Percentiles rank a stretch among this genome's conserved stretches.
These are phyloP conservation scores for Cyprinodon variegatus DNA, from an alignment of 2,113 vertebrate species.

Conservation along the genomic window DNA sequence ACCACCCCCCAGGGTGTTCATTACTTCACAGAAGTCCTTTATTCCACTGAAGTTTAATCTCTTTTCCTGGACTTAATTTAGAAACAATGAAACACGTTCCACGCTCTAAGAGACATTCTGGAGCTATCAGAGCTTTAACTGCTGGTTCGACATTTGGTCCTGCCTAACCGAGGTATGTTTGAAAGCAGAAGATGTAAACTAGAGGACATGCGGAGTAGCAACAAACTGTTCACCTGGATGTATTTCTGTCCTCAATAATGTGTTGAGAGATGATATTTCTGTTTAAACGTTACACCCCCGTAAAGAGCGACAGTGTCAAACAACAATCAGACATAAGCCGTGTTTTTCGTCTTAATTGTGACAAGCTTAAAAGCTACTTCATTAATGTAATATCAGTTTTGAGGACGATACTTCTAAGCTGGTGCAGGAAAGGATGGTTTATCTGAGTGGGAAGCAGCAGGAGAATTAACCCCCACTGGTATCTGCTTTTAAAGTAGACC, in stretches of 20 bases:
- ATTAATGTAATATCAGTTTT: neutral
- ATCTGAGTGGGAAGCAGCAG: slow-evolving; percentile 1
- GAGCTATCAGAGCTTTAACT: slow-evolving; percentile 14
- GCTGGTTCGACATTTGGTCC: neutral
- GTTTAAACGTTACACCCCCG: neutral
- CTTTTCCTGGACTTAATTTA: slow-evolving; percentile 58
- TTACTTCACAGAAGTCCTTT: slow-evolving; percentile 71
- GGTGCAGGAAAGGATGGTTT: neutral
- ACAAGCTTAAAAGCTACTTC: neutral
- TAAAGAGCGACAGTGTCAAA: neutral
- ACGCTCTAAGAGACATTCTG: slow-evolving; percentile 1
- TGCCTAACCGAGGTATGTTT: neutral
- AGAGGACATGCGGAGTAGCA: neutral
- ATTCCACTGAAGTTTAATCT: slow-evolving; percentile 51
- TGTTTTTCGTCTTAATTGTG: neutral
- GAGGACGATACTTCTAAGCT: neutral
- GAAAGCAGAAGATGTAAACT: neutral
- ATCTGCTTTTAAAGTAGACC: neutral
- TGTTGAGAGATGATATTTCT: neutral
- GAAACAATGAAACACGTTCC: slow-evolving; percentile 40
- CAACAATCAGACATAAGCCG: no score
- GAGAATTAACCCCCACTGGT: neutral
- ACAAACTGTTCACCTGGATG: neutral
- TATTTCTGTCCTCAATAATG: neutral
- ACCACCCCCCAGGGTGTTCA: slow-evolving; percentile 58